These are phyloP conservation scores for Dasypus novemcinctus DNA, from an alignment of 2,113 vertebrate species.

Conservation along the genomic window DNA sequence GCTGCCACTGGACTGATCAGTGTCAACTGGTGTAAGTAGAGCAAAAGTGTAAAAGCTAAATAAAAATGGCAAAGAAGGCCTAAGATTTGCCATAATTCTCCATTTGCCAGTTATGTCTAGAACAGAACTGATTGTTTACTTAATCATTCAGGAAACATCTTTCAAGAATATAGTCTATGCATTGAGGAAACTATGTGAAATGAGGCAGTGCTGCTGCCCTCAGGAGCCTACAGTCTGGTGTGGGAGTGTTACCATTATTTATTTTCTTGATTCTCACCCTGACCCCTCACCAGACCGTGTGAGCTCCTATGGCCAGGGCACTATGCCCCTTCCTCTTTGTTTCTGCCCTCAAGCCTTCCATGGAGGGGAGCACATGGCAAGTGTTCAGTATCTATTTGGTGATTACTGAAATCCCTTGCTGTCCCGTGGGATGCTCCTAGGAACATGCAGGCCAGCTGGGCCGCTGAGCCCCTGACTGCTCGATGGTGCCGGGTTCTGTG, in stretches of 20 bases:
- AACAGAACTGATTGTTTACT: not conserved
- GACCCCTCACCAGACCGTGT: not conserved
- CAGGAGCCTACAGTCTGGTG: not conserved
- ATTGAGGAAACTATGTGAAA: not conserved
- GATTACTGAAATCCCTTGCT: not conserved
- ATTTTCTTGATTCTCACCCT: not conserved
- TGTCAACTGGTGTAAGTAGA: not conserved
- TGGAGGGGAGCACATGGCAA: not conserved
- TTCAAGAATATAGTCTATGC: not conserved
- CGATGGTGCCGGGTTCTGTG: too few relatives aligned
- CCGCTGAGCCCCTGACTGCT: fast-evolving
- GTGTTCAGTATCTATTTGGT: not conserved
- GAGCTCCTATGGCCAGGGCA: not conserved
- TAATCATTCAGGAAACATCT: not conserved
- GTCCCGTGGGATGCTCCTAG: not conserved
- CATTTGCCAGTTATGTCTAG: not conserved
- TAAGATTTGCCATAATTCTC: not conserved
- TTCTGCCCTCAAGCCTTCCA: not conserved
- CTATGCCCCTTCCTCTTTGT: not conserved
- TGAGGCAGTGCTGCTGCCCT: not conserved
- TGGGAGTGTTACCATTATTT: not conserved
- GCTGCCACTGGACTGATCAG: not conserved
- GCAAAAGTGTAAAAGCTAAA: not conserved
- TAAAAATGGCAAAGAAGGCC: not conserved
- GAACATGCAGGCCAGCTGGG: not conserved